These are phyloP conservation scores for Neosalanx taihuensis DNA, from an alignment of 2,797 vertebrate genomes.

Conservation along the genomic window DNA sequence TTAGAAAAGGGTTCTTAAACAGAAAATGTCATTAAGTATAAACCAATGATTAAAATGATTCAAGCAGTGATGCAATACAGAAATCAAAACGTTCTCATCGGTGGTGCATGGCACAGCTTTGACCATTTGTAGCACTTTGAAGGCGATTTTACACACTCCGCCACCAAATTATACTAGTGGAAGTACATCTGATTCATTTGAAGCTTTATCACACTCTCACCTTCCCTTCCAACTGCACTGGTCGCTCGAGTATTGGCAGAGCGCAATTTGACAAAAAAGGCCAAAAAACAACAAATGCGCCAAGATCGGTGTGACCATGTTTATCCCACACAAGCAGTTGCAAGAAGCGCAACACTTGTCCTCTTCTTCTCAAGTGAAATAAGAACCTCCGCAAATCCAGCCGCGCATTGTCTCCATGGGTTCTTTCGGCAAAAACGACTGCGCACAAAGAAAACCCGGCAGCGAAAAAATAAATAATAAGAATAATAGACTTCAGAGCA, in stretches of 20 bases:
- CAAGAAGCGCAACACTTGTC: constrained; percentile 46
- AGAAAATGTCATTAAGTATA: background rate
- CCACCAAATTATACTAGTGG: background rate
- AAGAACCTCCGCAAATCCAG: constrained; percentile 47
- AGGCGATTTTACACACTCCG: background rate
- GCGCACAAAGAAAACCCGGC: background rate
- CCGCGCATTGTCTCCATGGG: constrained; percentile 66
- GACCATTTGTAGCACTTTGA: background rate
- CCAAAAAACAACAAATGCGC: constrained; percentile 72
- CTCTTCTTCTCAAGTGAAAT: constrained; percentile 53
- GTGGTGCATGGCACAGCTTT: background rate
- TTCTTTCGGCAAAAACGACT: constrained; percentile 3
- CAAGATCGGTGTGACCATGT: constrained; percentile 74
- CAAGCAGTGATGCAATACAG: background rate
- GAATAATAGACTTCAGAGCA: background rate
- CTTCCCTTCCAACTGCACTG: constrained; percentile 98
- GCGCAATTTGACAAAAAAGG: constrained; percentile 73
- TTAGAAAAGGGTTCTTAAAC: background rate
- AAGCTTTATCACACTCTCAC: constrained; percentile 63
- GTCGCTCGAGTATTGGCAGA: constrained; percentile 90
- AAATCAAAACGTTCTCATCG: background rate
- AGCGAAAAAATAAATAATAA: no score
- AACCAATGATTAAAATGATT: background rate
- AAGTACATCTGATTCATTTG: background rate
- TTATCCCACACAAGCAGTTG: constrained; percentile 42